Evolutionary conservation across 2,888 invertebrate species (phyloP), one percentile per base, ranked within the genome.

Genomic region (Eudemis profundana): DNA sequence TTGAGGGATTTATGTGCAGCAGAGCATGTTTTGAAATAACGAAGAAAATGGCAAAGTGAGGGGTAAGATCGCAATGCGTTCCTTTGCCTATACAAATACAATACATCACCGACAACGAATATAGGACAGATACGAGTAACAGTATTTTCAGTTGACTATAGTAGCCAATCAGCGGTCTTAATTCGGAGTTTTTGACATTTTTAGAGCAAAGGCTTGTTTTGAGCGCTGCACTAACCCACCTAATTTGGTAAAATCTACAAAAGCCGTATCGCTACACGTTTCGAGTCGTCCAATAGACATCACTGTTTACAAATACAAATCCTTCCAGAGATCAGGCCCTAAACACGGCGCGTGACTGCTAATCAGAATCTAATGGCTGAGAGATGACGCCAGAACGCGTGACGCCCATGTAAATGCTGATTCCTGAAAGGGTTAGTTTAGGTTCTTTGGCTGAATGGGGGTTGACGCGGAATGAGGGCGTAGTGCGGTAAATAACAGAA

Each of bases 341-440:
- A 42, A 61, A n/a, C 29, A 19, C 19, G n/a, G 60, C 8, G 50
- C 60, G 60, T 60, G 60, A 27, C 53, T 53, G 29, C 40, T 40
- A 19, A 42, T 29, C 50, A 19, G 10, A 60, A 60, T 60, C 60
- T 50, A 50, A 59, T 19, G 50, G 19, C 27, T 17, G 29, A 50
- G 42, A 50, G 29, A 33, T 27, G 27, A 19, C 12, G 33, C 23
- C n/a, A 47, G 33, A 10, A 14, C 4, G 38, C 21, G 49, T 38
- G 49, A 29, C 2, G 15, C 14, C 14, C 46, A 59, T 21, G 47
- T 17, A 15, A 40, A 59, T 59, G 47, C 14, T 46, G 38, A 50
- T 50, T 40, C 15, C n/a, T 23, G 8, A 49, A 44, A 19, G 2
- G 27, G 27, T 54, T 54, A 15, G 23, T 1, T 42, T n/a, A n/a